Conservation (phyloP, 2,797 vertebrate genomes). For the Pelodytes ibericus region DNA sequence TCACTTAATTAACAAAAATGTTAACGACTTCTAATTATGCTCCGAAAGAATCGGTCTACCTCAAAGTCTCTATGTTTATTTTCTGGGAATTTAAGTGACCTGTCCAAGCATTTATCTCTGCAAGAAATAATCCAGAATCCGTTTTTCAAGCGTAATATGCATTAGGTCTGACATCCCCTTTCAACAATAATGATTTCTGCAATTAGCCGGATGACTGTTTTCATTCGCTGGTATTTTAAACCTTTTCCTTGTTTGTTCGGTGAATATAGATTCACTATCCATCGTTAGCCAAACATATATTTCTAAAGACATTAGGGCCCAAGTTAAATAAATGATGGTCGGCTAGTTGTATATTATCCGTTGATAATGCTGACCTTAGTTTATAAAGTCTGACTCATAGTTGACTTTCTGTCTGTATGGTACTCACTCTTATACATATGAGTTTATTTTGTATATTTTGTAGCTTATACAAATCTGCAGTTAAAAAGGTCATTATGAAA, state of each 20-base stretch:
- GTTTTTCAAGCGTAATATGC: conserved; percentile 50
- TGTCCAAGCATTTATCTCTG: conserved; percentile 50
- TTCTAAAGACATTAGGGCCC: conserved; percentile 45
- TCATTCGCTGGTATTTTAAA: conserved; percentile 49
- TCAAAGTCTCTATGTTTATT: conserved; percentile 43
- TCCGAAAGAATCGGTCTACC: conserved; percentile 23
- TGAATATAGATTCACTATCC: conserved; percentile 41
- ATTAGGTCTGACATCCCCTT: conserved; percentile 51
- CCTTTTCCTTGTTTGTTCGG: conserved; percentile 33
- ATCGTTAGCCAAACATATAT: conserved; percentile 48
- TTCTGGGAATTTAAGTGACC: conserved; percentile 53
- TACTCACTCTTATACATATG: conserved; percentile 16
- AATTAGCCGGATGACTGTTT: conserved; percentile 52
- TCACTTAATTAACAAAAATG: conserved; percentile 25
- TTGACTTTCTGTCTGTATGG: conserved; percentile 39
- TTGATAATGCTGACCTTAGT: conserved; percentile 47
- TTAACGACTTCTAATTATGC: conserved; percentile 25
- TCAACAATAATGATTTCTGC: conserved; percentile 52
- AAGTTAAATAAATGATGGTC: conserved; percentile 52
- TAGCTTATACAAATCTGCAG: conserved; percentile 41
- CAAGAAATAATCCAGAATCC: conserved; percentile 44
- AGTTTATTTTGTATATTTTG: conserved; percentile 13
- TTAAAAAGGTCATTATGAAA: conserved; percentile 47
- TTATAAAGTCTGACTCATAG: conserved; percentile 50
- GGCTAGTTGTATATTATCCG: conserved; percentile 43